Base-by-base conservation (phyloP, 1,140 invertebrate genomes). In the Grapholita molesta region DNA sequence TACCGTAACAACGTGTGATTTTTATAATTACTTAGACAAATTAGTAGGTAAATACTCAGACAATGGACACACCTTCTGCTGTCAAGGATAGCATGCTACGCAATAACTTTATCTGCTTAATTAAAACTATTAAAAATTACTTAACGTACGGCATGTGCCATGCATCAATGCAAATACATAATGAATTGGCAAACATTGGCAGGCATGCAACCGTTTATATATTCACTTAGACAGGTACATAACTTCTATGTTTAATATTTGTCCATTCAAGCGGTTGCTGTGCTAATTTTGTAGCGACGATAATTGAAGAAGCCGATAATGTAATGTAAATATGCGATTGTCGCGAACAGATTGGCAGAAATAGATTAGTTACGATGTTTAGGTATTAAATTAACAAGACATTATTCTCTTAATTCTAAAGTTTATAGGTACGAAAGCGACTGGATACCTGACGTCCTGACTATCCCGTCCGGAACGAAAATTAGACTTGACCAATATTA, bases 41-140 rank as follows among this genome's bases (percentile, higher is more conserved):
- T 61, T 61, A 61, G 25, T 28, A 15, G 42, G 42, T 48, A 48
- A 25, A 32, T 15, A 28, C 25, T 28, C 28, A 32, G 55, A 61
- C 55, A 61, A 61, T 28, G 25, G 55, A n/a, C 55, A 61, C 55
- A 61, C 55, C 55, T 61, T 25, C 24, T 30, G 25, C 24, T 30
- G 55, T 32, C 55, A 61, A 61, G 55, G 55, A 61, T 61, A 30
- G 28, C 24, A 61, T 61, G 55, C 55, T 28, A 61, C 55, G n/a
- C n/a, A 12, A 30, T 61, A 15, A 61, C 55, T 61, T 25, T 28
- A 61, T 61, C 25, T 61, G 55, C 30, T 57, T 61, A 61, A 61
- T 61, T 61, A 61, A 61, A 61, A 61, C 55, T 28, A 61, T 61
- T 61, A 61, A 61, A 61, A 61, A 30, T 25, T 61, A 30, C 24